Evolutionary conservation across 2,797 vertebrate genomes (phyloP), one percentile per base, ranked within the genome.

Genomic region (Malacoctenus gilli): DNA sequence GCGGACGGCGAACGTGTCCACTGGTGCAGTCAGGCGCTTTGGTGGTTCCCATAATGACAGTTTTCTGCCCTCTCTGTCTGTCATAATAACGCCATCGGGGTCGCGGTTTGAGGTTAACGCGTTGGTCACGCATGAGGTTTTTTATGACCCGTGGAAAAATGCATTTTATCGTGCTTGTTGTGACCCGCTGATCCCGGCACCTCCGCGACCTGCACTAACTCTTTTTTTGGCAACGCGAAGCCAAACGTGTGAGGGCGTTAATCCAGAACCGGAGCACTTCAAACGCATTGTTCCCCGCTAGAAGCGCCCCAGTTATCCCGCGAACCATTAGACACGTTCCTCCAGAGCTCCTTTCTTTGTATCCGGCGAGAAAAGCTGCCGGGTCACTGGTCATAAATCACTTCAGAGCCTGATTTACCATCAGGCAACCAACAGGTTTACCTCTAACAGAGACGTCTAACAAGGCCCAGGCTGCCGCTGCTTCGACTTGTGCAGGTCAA

Each of bases 181-280:
- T 72, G 69, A 77, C 75, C 72, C 28, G 1, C 28, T 58, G 60
- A 76, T 65, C 68, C 41, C 19, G 14, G 30, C 5, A 11, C 65
- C 73, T 57, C 59, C 34, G 62, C 59, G 70, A 72, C 61, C 63
- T 9, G 65, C 69, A 28, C 46, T 72, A 63, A 80, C 42, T 74
- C 51, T 28, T 70, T 38, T 59, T 48, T 71, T 55, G 73, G 65
- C 80, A 43, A 63, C 44, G 25, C 3, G 14, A 78, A 54, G 51
- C 71, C 44, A 25, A 77, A 76, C 12, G 57, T 76, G 75, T 59
- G 55, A 73, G 52, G 52, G 63, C 22, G 37, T 64, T 68, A 68
- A 71, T 80, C 78, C 73, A 60, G 35, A 43, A 35, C 36, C 28
- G 49, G 38, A 70, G 4, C 70, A 80, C 80, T 84, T 87, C 75